Evolutionary conservation across 1,140 invertebrate species (phyloP), one percentile per base, ranked within the genome.

Genomic region (Cydia fagiglandana): DNA sequence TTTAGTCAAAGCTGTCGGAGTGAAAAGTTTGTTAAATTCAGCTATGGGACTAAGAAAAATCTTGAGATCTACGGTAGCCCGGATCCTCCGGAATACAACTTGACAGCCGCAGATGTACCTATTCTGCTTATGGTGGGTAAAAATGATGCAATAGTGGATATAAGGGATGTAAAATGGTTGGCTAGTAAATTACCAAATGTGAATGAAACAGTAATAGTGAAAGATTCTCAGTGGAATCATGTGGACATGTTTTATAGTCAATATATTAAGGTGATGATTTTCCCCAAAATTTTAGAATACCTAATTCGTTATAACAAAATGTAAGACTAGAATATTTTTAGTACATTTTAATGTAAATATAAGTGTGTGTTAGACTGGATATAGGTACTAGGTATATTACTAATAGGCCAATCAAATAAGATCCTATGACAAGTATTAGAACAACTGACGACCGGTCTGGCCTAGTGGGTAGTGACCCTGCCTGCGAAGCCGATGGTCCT

Each of bases 31-130:
- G 53, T 34, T n/a, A 56, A 56, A 13, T 76, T 53, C 20, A 66
- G 47, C 45, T 73, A 76, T n/a, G 75, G 75, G 9, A 13, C 17
- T 20, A n/a, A 76, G 34, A 66, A 41, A n/a, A 76, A 76, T 28
- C 10, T 76, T 0, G 0, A 34, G n/a, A 24, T 30, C 0, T 76
- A 76, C 53, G 66, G 66, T 9, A 73, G 30, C 10, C 12, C 68
- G 9, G 17, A 28, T 30, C 66, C 75, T 45, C 66, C 68, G 20
- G 24, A 61, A 45, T 73, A 73, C 17, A 56, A 70, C 7, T 50
- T 76, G 2, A 34, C 64, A 34, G 13, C 12, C 0, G 66, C 68
- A 20, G n/a, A 45, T 50, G 2, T 73, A 24, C 75, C 75, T 17
- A 15, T 73, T 17, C 6, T 73, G 9, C 5, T 76, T 13, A 41